phyloP scores from a whole-genome alignment of 2,797 vertebrate genomes.

The Coracias cyanogaster region DNA sequence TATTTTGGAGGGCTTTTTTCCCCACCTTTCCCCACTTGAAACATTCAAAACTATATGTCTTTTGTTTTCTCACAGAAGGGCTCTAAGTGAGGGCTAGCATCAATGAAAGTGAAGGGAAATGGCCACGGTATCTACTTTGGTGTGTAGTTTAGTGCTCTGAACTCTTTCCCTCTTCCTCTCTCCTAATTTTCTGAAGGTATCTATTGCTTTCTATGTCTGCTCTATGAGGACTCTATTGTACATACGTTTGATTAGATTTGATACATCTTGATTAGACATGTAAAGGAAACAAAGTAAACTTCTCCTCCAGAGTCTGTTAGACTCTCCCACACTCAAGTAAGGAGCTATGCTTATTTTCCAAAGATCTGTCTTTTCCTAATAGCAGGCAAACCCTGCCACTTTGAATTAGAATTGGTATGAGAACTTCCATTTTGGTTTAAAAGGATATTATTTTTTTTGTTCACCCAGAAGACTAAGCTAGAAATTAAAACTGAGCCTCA shows the following conservation, averaged over 20 bases:
- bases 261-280: not conserved
- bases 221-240: not conserved
- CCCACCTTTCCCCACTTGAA: not conserved
- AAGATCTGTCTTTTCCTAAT: not conserved
- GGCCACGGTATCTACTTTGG: not conserved
- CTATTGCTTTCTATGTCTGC: not conserved
- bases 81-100: not conserved
- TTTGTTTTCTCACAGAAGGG: not conserved
- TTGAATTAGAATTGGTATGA: not conserved
- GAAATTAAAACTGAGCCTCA: not conserved
- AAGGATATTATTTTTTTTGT: not conserved
- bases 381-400: not conserved
- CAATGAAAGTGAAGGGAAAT: not conserved
- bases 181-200: not conserved
- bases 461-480: not conserved
- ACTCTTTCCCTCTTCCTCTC: not conserved
- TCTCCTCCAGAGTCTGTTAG: not conserved
- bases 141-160: not conserved
- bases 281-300: not conserved
- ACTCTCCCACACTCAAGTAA: not conserved
- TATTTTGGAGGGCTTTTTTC: not conserved
- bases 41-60: not conserved
- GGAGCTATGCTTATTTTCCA: not conserved
- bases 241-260: not conserved
- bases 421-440: not conserved